Evolutionary conservation across 2,797 vertebrate genomes (phyloP), one percentile per base, ranked within the genome.

Genomic region (Argyrosomus regius): DNA sequence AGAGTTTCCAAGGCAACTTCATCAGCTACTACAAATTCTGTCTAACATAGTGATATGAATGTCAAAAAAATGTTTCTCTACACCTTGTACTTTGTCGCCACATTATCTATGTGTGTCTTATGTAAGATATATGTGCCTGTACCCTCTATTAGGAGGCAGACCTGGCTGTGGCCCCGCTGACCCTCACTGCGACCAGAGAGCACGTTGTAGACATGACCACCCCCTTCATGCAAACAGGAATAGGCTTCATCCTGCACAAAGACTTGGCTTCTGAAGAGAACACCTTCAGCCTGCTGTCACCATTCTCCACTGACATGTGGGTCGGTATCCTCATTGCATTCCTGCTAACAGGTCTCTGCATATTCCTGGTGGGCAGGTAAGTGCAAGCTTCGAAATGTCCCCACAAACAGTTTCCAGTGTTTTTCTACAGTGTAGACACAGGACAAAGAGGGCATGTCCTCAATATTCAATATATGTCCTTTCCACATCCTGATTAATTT

Each of bases 291-390:
- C 96, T 98, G 82, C 89, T 97, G 77, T 88, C 93, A 0, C 96
- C 97, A 5, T 97, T 98, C 92, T 96, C 97, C 77, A 95, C 92
- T 3, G 94, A 97, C 80, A 96, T 95, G 85, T 98, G 97, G 97
- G 92, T 95, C 0, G 95, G 96, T 2, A 71, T 97, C 46, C 72
- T 97, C 2, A 78, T 96, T 0, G 95, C 97, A 1, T 98, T 97
- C 53, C 82, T 97, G 65, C 84, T 97, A 10, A 97, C 97, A 0
- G 96, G 95, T 22, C 64, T 97, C 87, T 97, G 97, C 90, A 93
- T 97, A 57, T 97, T 96, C 60, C 88, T 97, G 24, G 96, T 96
- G 0, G 94, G 95, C 87, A 96, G 97, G 97, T 97, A 82, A 78
- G 85, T 43, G 8, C 22, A 43, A 5, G 0, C 43, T 18, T 53